Evolutionary conservation across 2,797 vertebrate genomes (phyloP).

Genomic region (Mastacembelus armatus): DNA sequence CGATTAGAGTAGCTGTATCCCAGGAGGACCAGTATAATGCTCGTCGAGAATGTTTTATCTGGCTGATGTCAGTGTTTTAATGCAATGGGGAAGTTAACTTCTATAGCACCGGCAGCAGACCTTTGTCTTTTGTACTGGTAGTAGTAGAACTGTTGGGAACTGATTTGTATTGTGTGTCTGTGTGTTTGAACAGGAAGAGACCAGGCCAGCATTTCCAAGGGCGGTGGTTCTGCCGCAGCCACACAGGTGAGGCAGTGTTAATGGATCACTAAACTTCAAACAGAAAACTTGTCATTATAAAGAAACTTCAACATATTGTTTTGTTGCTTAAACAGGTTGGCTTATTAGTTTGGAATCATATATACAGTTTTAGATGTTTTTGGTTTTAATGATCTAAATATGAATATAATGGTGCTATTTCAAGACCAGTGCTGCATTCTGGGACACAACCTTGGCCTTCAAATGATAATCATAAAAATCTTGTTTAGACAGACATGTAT

Average conservation of each 20-base stretch:
- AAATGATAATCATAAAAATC: too few relatives aligned
- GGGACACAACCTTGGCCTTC: too few relatives aligned
- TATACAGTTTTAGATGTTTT: neutral
- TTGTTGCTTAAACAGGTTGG: neutral
- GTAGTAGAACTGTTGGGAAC: neutral
- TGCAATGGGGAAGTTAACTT: constrained; percentile 2
- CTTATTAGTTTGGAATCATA: neutral
- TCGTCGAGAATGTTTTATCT: constrained; percentile 38
- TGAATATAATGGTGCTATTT: too few relatives aligned
- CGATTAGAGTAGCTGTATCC: constrained; percentile 9
- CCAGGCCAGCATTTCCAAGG: constrained; percentile 47
- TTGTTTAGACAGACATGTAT: too few relatives aligned
- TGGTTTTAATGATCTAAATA: too few relatives aligned
- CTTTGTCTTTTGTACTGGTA: neutral
- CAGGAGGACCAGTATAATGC: constrained; percentile 17
- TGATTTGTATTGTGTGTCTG: constrained; percentile 28
- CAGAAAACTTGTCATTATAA: neutral
- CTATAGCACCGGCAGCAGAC: neutral
- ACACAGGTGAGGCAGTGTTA: constrained; percentile 68
- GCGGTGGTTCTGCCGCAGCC: constrained; percentile 20
- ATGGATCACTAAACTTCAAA: too few relatives aligned
- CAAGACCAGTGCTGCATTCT: too few relatives aligned
- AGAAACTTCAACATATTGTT: neutral
- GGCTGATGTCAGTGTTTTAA: constrained; percentile 29
- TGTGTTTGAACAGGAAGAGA: constrained; percentile 69